Conservation (phyloP, 2,113 vertebrate species). For the Myotis yumanensis region DNA sequence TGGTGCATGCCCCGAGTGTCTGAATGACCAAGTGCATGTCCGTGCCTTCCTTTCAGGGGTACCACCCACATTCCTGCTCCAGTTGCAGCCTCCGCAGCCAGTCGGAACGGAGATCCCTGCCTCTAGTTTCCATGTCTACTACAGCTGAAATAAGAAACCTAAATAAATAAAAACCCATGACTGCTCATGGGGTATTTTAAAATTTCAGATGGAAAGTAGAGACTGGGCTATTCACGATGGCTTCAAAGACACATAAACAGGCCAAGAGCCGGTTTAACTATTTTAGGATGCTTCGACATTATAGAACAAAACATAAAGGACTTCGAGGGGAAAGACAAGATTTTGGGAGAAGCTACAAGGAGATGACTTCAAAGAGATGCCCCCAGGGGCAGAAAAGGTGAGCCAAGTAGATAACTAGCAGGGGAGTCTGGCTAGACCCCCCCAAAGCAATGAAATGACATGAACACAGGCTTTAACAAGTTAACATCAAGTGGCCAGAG, state of each 20-base stretch:
- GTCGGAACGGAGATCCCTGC: too few species aligned
- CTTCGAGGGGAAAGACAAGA: neutral
- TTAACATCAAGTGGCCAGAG: neutral
- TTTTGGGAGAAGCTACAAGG: neutral
- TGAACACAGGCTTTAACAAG: neutral
- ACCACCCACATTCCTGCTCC: neutral
- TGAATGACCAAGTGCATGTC: neutral
- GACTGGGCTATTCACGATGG: neutral
- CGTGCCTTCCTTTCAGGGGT: neutral
- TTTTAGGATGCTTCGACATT: neutral
- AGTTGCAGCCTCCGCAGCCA: neutral
- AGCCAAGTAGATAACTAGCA: neutral
- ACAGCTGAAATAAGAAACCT: neutral
- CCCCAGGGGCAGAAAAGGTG: neutral
- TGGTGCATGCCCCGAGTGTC: accelerated
- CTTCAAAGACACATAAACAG: slow-evolving; percentile 32
- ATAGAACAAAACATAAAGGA: neutral
- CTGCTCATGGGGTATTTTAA: neutral
- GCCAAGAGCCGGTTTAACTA: neutral
- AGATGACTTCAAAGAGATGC: neutral
- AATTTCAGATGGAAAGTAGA: neutral
- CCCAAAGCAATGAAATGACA: neutral
- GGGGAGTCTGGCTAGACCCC: neutral
- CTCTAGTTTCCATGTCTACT: neutral
- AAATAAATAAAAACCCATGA: neutral